Base-by-base conservation (phyloP, 2,888 invertebrate genomes). In the Matsumyia berberina region DNA sequence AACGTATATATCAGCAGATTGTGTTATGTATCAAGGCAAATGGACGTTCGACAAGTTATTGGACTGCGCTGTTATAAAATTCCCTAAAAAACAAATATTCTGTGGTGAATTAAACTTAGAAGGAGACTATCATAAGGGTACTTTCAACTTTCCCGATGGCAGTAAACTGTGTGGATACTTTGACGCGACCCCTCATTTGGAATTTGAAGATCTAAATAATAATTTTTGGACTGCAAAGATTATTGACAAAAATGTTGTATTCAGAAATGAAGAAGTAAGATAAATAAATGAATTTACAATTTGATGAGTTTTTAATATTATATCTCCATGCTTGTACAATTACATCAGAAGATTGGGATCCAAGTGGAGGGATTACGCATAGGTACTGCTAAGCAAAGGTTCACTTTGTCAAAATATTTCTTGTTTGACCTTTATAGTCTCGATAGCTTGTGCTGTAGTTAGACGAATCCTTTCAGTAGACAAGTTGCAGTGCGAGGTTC, bases 1-100 rank as follows among this genome's bases (percentile, higher is more conserved):
- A 37, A 51, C 76, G 8, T 77, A 67, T 35, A 51, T 69, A 3
- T 51, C 67, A 0, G 8, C 58, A 12, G 33, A 33, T 1, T 77
- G 76, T 29, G 33, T 24, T 8, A 51, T 67, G 8, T 77, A 67
- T 33, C 15, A 67, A 67, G 76, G 76, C n/a, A 33, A 77, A 51
- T 77, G 76, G 76, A 3, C 6, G 0, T 24, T 19, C 5, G 76
- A 77, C 19, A 67, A 42, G 33, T n/a, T 77, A 11, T 1, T 9
- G 6, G 67, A 29, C 11, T 19, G 9, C 8, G 57, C 51, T 3
- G 39, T 3, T 9, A 51, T 77, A n/a, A 67, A 67, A 42, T 67
- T 60, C 42, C 19, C 49, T 1, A 7, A 17, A 11, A 51, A 69
- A 12, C 37, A 49, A 9, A 42, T 3, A 12, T 77, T 19, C 31